phyloP scores from a whole-genome alignment of 2,113 vertebrate species.

The Tyrannus savana region DNA sequence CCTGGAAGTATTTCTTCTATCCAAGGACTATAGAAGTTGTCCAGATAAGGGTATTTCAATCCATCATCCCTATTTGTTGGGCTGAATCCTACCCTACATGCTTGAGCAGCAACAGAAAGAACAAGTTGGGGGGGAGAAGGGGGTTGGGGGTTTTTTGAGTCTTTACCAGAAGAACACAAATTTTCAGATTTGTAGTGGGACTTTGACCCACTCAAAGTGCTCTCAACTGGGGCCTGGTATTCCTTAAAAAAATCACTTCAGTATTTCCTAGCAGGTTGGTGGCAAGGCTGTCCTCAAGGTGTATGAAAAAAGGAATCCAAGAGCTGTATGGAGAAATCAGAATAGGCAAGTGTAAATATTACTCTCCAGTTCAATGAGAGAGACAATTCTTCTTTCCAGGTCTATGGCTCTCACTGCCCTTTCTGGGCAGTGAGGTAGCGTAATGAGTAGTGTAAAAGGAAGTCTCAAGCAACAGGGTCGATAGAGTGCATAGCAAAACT shows the following conservation, averaged over 20 bases:
- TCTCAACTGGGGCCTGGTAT: background rate
- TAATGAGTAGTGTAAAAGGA: background rate
- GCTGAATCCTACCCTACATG: background rate
- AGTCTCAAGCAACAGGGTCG: background rate
- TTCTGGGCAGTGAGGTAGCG: background rate
- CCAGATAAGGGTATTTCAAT: background rate
- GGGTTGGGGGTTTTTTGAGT: background rate
- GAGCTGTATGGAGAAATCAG: background rate
- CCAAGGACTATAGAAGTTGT: background rate
- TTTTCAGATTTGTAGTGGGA: background rate
- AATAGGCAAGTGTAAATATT: background rate
- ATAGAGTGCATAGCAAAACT: background rate
- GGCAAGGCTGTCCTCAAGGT: background rate
- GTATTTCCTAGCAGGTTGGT: background rate
- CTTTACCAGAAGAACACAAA: background rate
- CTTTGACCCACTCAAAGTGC: background rate
- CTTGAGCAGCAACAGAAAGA: background rate
- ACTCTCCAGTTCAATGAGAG: background rate
- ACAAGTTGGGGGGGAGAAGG: background rate
- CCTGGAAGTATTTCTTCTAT: background rate
- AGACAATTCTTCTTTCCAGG: background rate
- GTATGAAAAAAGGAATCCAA: background rate
- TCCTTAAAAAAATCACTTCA: background rate
- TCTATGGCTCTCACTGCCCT: fast-evolving
- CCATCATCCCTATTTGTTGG: background rate